Evolutionary conservation across 2,113 vertebrate species (phyloP).

Genomic region (Trogon melanurus): DNA sequence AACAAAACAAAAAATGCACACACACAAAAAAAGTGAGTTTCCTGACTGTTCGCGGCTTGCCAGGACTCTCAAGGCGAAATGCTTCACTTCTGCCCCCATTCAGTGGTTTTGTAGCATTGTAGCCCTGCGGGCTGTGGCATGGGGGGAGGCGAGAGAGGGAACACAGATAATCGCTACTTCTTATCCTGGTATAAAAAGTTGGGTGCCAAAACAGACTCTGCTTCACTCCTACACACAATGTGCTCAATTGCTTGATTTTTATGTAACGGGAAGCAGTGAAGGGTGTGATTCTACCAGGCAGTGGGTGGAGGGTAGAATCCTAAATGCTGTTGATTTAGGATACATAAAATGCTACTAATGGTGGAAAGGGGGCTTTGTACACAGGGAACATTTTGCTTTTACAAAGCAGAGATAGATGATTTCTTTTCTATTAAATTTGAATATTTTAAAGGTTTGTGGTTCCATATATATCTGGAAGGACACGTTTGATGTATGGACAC

Average conservation of each 20-base stretch:
- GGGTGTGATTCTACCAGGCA: neutral
- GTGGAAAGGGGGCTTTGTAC: neutral
- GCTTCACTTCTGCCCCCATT: neutral
- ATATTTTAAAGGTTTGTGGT: neutral
- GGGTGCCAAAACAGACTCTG: neutral
- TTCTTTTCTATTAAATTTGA: neutral
- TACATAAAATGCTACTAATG: neutral
- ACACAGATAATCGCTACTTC: neutral
- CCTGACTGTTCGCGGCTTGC: neutral
- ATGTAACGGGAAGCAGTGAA: neutral
- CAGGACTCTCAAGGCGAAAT: neutral
- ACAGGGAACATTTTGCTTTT: neutral
- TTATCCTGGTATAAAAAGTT: neutral
- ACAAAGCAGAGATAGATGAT: neutral
- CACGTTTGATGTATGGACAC: neutral
- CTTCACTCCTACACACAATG: slow-evolving; percentile 45
- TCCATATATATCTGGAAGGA: neutral
- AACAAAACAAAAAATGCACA: neutral
- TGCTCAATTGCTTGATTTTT: slow-evolving; percentile 15
- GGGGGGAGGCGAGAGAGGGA: neutral
- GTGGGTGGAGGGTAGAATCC: neutral
- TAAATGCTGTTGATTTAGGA: too few species aligned
- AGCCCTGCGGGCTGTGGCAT: neutral
- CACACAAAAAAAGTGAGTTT: too few species aligned
- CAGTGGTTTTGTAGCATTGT: neutral